A percentile compares a stretch with the other conserved stretches of the same genome.
phyloP scores from a whole-genome alignment of 2,888 invertebrate genomes.

The Dysmachus trigonus region DNA sequence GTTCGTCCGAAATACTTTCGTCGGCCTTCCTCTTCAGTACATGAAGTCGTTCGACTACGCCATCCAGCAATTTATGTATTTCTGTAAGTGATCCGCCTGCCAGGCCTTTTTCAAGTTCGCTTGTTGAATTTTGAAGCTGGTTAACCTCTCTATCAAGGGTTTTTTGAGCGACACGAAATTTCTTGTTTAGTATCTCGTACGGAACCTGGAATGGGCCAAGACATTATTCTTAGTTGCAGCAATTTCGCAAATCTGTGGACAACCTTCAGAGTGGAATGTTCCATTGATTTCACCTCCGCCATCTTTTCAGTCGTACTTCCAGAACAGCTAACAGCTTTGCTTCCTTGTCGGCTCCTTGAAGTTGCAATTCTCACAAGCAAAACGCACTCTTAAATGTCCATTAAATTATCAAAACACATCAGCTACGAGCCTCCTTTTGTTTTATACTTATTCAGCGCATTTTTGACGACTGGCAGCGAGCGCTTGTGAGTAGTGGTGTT shows the following conservation, averaged over 20 bases:
- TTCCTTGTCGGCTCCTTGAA: background rate
- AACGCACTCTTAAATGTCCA: background rate
- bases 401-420: background rate
- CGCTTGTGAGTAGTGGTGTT: background rate
- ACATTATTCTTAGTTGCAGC: background rate
- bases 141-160: conserved; percentile 91
- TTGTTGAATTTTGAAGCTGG: conserved; percentile 82
- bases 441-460: background rate
- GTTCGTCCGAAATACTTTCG: conserved; percentile 91
- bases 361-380: background rate
- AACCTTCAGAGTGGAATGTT: conserved; percentile 95
- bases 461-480: background rate
- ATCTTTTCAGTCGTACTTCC: conserved; percentile 65
- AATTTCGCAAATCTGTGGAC: background rate
- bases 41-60: conserved; percentile 88
- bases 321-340: background rate
- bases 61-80: conserved; percentile 82
- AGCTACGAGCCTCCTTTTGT: background rate
- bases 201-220: conserved; percentile 75
- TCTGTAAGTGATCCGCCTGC: conserved; percentile 66
- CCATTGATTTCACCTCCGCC: conserved; percentile 93
- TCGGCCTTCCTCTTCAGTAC: conserved; percentile 93
- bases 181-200: conserved; percentile 97
- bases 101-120: conserved; percentile 69
- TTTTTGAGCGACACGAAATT: conserved; percentile 94